These are phyloP conservation scores for Plemyria rubiginata DNA, from an alignment of 2,888 invertebrate genomes.

Conservation along the genomic window DNA sequence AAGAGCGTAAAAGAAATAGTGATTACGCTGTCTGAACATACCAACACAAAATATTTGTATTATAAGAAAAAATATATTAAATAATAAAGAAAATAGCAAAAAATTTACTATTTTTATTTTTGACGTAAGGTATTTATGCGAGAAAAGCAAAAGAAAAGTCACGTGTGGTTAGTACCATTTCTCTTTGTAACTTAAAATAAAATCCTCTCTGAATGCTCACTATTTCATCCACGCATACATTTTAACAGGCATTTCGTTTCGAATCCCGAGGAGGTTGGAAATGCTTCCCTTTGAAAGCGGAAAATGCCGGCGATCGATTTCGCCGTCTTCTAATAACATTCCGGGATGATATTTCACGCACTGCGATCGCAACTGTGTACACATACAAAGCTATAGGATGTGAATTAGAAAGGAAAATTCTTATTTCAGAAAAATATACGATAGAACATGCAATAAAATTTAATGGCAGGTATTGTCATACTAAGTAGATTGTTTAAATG, in stretches of 20 bases:
- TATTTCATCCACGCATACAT: constrained; percentile 30
- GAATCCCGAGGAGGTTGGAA: constrained; percentile 37
- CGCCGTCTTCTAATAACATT: constrained; percentile 76
- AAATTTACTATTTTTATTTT: too few relatives aligned
- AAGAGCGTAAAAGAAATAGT: too few relatives aligned
- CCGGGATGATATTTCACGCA: constrained; percentile 69
- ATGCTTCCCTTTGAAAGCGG: constrained; percentile 59
- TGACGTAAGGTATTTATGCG: too few relatives aligned
- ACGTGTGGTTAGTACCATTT: background rate
- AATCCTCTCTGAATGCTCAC: constrained; percentile 24
- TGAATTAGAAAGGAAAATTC: background rate
- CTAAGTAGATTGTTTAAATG: too few relatives aligned
- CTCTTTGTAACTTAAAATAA: constrained; percentile 12
- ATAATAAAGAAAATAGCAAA: too few relatives aligned
- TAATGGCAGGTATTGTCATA: too few relatives aligned
- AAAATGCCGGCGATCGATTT: constrained; percentile 70
- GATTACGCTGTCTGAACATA: too few relatives aligned
- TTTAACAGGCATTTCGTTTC: constrained; percentile 28
- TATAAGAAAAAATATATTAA: too few relatives aligned
- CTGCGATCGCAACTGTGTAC: constrained; percentile 55
- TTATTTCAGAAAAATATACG: too few relatives aligned
- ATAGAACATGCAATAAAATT: too few relatives aligned
- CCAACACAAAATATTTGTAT: too few relatives aligned
- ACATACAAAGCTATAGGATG: constrained; percentile 3
- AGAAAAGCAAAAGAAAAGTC: too few relatives aligned